Base-by-base conservation (phyloP, 92 coral and sea anemone genomes). In the Pocillopora grandis region DNA sequence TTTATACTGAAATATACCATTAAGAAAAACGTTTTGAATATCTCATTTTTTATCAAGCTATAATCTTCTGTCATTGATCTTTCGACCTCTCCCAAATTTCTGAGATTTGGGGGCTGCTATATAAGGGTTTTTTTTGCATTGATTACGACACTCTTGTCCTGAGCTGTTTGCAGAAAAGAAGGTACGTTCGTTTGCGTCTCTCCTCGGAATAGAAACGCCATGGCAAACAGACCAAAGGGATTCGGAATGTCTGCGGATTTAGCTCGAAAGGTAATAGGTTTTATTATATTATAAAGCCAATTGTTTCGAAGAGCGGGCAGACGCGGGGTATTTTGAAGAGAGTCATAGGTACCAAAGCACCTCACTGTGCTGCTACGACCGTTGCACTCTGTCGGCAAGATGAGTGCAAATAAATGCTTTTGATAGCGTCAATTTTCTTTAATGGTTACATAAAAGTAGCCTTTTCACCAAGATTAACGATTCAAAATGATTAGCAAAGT, bases 151-250 rank as follows among this genome's bases (percentile, higher is more conserved):
- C 86, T 64, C 14, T 49, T 49, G 15, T 35, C 37, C 31, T 68
- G 48, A 31, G 31, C 31, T 27, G 31, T 27, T 27, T 27, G 48
- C 8, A 35, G 33, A 19, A 14, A 1, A 3, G 73, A 15, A 68
- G 75, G 18, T 16, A 59, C 12, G 75, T 15, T 2, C 20, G 33
- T 10, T 71, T 75, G 61, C 16, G n/a, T 42, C 59, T 77, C 36
- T 15, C 15, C 37, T 61, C 17, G 21, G 48, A 17, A 21, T 52
- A n/a, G 71, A 15, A 20, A 14, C 79, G 70, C 9, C 21, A 91
- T 94, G 92, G 90, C 95, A 12, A 42, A 68, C 36, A 91, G 90
- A 81, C 86, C 96, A 7, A 94, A 87, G 71, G 98, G 95, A 72
- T 83, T 78, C 58, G 94, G 98, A 58, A 71, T 94, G 49, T 77